Evolutionary conservation across 2,113 vertebrate species (phyloP).

Genomic region (Ardeotis arabs): DNA sequence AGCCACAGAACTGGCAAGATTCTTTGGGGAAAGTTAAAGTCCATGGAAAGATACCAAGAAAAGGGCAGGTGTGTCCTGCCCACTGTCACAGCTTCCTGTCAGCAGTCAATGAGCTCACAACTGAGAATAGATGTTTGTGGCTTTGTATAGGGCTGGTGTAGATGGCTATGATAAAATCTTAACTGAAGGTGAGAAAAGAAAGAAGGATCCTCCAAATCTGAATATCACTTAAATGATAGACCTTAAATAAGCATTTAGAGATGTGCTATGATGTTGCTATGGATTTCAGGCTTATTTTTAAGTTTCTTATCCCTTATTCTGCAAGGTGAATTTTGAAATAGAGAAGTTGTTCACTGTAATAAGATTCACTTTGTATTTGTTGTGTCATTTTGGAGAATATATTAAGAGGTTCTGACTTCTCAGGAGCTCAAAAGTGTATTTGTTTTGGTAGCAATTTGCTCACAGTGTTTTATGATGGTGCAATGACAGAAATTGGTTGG

Average conservation of each 20-base stretch:
- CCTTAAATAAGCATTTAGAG: not conserved
- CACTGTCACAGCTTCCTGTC: not conserved
- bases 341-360: not conserved
- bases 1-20: not conserved
- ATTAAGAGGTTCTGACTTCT: not conserved
- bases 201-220: not conserved
- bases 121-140: not conserved
- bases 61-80: not conserved
- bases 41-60: not conserved
- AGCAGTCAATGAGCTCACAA: not conserved
- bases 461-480: not conserved
- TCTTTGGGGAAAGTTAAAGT: not conserved
- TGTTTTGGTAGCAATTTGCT: not conserved
- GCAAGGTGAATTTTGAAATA: not conserved
- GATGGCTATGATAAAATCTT: not conserved
- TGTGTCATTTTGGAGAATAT: not conserved
- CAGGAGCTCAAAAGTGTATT: not conserved
- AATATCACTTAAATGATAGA: not conserved
- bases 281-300: not conserved
- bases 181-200: not conserved
- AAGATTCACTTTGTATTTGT: not conserved
- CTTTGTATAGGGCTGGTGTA: not conserved
- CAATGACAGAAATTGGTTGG: not conserved
- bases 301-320: not conserved
- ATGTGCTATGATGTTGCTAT: not conserved